Conservation (phyloP, 2,888 invertebrate species). For the Meloe dianella region DNA sequence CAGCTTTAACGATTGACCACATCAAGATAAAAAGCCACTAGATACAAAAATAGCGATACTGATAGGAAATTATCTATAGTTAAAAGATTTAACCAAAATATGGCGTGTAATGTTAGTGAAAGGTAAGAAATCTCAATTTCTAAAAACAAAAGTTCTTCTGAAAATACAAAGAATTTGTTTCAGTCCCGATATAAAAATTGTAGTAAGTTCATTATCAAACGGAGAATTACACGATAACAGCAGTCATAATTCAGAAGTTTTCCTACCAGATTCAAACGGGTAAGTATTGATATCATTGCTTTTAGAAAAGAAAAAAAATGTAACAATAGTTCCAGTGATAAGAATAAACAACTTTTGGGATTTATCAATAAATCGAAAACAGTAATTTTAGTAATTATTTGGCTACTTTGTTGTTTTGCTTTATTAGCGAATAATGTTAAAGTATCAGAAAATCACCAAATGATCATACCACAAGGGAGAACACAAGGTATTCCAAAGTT, state of each 20-base stretch:
- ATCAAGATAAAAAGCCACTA: no score
- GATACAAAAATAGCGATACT: no score
- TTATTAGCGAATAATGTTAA: constrained; percentile 74
- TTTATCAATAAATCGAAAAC: constrained; percentile 59
- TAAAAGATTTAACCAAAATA: background rate
- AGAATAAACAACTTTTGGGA: background rate
- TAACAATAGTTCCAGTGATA: background rate
- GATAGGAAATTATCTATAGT: no score
- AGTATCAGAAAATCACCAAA: constrained; percentile 66
- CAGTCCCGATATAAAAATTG: background rate
- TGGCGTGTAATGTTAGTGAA: background rate
- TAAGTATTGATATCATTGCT: background rate
- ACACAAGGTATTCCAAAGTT: constrained; percentile 55
- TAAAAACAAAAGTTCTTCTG: no score
- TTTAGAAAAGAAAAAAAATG: background rate
- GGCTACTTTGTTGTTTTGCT: constrained; percentile 72
- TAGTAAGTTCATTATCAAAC: background rate
- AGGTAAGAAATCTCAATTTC: no score
- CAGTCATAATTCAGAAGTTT: background rate
- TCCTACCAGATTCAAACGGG: background rate
- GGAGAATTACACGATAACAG: background rate
- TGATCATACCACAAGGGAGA: constrained; percentile 65
- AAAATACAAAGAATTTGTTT: no score
- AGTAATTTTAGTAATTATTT: constrained; percentile 65
- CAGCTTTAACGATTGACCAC: background rate